Conservation (phyloP, 2,888 invertebrate species). For the Polyploca ridens region DNA sequence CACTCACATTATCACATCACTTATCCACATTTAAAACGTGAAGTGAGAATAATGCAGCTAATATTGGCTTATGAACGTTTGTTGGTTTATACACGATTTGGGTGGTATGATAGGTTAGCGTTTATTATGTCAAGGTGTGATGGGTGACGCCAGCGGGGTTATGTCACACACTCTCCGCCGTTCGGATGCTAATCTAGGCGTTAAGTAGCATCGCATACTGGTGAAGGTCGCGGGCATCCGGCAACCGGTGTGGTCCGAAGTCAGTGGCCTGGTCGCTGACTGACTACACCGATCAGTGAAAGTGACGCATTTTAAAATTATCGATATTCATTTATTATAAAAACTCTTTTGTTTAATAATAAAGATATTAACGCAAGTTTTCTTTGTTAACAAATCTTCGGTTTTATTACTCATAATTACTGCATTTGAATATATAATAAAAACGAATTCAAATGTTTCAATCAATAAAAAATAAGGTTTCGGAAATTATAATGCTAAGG, state of each 20-base stretch:
- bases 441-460: neutral
- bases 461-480: neutral
- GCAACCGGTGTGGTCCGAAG: conserved; percentile 48
- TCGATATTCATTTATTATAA: too few relatives aligned
- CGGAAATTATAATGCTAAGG: neutral
- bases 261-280: conserved; percentile 44
- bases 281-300: neutral
- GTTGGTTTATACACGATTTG: conserved; percentile 3
- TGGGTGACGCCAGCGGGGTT: conserved; percentile 70
- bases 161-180: conserved; percentile 71
- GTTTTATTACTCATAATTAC: neutral
- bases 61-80: conserved; percentile 14
- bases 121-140: conserved; percentile 73
- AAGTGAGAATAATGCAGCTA: conserved; percentile 6
- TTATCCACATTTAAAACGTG: neutral
- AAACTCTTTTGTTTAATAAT: neutral
- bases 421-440: neutral
- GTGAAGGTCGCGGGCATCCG: conserved; percentile 76
- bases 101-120: conserved; percentile 20
- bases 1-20: too few relatives aligned
- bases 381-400: neutral
- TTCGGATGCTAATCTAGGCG: conserved; percentile 63
- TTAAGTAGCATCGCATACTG: conserved; percentile 67
- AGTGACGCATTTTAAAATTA: neutral
- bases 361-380: neutral